Evolutionary conservation across 2,888 invertebrate genomes (phyloP), one percentile per base, ranked within the genome.

Genomic region (Hydropsyche betteni): DNA sequence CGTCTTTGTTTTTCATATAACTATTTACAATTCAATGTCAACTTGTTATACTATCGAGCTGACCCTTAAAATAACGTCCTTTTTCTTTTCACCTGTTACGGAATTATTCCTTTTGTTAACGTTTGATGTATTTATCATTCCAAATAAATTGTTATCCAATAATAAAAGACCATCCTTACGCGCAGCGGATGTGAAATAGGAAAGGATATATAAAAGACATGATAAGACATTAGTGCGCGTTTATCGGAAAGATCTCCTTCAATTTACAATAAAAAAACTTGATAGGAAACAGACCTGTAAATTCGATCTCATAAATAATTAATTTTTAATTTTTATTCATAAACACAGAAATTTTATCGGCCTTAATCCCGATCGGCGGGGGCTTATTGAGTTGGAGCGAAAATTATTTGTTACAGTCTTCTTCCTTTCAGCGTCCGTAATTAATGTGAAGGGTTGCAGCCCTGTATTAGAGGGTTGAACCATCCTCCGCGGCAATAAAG

Each of bases 381-480:
- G 44, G 58, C 24, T 58, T 24, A 58, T 58, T 58, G 58, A 58
- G 24, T 58, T 24, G 16, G 8, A 24, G 58, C 58, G 24, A 58
- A 72, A 72, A 72, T 72, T 72, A 72, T 72, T 58, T 51, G 72
- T 72, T 55, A 55, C 34, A 64, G 61, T 34, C 55, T 55, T 72
- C 55, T 61, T 72, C 72, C 72, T 72, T 72, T 72, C 72, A 61
- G 58, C 72, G 72, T 61, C 52, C 14, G 72, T 72, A 72, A 72
- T 72, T 72, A 72, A 72, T 72, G 72, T 61, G 72, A 72, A 72
- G 72, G 72, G 72, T 72, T 72, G 72, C n/a, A 34, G 44, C 44
- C 61, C 72, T 58, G 58, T 72, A 44, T 44, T 64, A 64, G 34
- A 61, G 74, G 74, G 64, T 38, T 64, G 68, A 50, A 44, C 44